A percentile compares a stretch with the other conserved stretches of the same genome.
phyloP scores from a whole-genome alignment of 2,797 vertebrate genomes.

The Sorex maritimensis region DNA sequence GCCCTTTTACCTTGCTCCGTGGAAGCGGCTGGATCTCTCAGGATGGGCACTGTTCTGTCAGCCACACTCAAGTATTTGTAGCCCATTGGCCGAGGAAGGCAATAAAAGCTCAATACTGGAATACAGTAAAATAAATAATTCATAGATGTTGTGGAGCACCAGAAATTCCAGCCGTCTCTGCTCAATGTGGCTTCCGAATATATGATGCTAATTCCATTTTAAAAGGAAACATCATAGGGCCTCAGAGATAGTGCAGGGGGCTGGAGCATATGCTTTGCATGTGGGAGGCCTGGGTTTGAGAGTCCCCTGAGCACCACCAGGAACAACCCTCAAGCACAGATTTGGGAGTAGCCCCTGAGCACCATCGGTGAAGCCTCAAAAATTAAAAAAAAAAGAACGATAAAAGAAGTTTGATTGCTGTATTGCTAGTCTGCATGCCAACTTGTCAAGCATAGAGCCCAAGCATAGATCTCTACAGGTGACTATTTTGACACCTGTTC shows the following conservation, averaged over 20 bases:
- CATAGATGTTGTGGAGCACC: constrained; percentile 7
- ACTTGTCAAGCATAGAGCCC: background rate
- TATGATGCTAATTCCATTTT: constrained; percentile 71
- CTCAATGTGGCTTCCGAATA: constrained; percentile 55
- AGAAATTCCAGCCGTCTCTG: constrained; percentile 10
- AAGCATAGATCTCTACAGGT: constrained; percentile 56
- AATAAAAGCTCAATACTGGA: background rate
- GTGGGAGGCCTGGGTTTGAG: no score
- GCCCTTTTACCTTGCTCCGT: background rate
- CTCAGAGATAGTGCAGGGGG: no score
- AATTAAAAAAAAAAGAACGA: no score
- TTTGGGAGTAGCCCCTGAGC: no score
- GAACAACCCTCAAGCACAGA: no score
- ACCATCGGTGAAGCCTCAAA: no score
- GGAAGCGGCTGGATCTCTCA: background rate
- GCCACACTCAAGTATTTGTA: background rate
- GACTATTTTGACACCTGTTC: constrained; percentile 69
- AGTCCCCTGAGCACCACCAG: no score
- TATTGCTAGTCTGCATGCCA: constrained; percentile 28
- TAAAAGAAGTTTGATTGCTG: background rate
- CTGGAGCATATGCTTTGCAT: no score
- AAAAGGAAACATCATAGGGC: constrained; percentile 52
- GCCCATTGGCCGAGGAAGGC: background rate
- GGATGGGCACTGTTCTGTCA: background rate
- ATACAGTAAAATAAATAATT: constrained; percentile 39